Evolutionary conservation across 2,797 vertebrate genomes (phyloP), one percentile per base, ranked within the genome.

Genomic region (Hybognathus amarus): DNA sequence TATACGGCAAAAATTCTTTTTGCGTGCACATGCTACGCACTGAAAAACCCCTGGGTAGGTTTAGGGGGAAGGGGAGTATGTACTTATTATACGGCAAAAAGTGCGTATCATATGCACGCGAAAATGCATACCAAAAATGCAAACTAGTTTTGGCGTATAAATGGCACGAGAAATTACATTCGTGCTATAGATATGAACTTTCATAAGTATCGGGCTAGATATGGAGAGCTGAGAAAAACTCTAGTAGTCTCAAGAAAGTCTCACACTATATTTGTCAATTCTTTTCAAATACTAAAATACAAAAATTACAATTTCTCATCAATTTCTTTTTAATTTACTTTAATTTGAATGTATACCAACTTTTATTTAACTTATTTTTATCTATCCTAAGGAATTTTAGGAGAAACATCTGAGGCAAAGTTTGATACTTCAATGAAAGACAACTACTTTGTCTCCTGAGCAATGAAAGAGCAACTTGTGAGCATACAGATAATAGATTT

Each of bases 321-420:
- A 52, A 6, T 33, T 36, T 0, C 17, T 71, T 74, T 9, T 1
- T n/a, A 20, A 22, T 12, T 27, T 70, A 42, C 22, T 38, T 11
- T 8, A 2, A 17, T 30, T 17, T 33, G 9, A 33, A 10, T 20
- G 15, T 36, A 36, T 5, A 66, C 36, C 33, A 42, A n/a, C 11
- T 42, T 40, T 42, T 7, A 45, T 42, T 10, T n/a, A 1, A 69
- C 56, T 40, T 2, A 5, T 22, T 30, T 30, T 1, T 11, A 6
- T 61, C 61, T 56, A 79, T 80, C 17, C 17, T 56, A n/a, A 69
- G n/a, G 9, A 56, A 71, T 30, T 61, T 54, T 69, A 20, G 22
- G n/a, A 40, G 36, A 68, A 56, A 69, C 15, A 17, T 50, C 13
- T 67, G 47, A 54, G 63, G 10, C 5, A 56, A 20, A 13, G 33